A percentile compares a stretch with the other conserved stretches of the same genome.
phyloP scores from a whole-genome alignment of 2,113 vertebrate species.

The Emydura subglobosa region DNA sequence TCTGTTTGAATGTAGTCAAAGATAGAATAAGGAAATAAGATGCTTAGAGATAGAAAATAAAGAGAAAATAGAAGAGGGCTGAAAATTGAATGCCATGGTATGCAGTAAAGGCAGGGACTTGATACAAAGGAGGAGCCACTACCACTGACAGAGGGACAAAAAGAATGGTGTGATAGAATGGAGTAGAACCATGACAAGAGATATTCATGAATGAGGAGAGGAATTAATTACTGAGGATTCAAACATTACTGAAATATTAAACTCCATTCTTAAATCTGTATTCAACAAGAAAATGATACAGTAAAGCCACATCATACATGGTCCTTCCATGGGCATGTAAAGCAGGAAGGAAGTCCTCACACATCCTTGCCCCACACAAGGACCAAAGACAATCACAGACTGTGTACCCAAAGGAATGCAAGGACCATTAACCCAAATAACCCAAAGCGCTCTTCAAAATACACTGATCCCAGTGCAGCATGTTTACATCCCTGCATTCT shows the following conservation, averaged over 20 bases:
- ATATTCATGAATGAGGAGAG: background rate
- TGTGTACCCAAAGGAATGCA: background rate
- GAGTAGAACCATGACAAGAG: background rate
- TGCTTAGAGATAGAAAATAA: background rate
- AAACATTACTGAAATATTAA: background rate
- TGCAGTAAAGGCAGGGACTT: background rate
- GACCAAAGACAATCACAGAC: background rate
- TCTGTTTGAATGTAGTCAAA: background rate
- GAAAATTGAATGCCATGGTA: background rate
- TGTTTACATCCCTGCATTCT: background rate
- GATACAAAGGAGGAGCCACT: background rate
- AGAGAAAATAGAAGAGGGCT: background rate
- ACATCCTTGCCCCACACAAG: background rate
- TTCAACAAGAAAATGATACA: background rate
- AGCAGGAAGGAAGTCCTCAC: background rate
- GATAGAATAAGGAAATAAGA: background rate
- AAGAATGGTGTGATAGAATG: background rate
- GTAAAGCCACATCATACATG: background rate
- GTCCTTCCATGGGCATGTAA: background rate
- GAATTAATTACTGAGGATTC: background rate
- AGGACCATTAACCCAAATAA: background rate
- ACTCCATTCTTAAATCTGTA: background rate
- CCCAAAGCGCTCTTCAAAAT: background rate
- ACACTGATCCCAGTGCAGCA: background rate
- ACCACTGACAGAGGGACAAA: background rate